Percentiles rank a stretch among this genome's conserved stretches.
Evolutionary conservation across 2,888 invertebrate species (phyloP).

Genomic region (Boloria euphrosyne): DNA sequence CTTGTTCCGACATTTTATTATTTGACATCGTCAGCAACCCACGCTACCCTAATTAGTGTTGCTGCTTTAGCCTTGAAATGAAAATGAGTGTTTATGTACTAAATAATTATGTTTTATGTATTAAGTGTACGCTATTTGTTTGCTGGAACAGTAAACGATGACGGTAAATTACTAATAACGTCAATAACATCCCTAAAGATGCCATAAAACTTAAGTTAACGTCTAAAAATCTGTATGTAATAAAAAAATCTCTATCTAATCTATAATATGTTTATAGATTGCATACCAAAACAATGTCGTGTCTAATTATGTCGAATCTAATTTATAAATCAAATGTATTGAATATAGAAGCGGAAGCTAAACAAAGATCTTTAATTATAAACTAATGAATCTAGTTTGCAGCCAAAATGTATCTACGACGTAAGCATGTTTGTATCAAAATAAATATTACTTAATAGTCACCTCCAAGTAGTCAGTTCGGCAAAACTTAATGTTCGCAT

Average conservation of each 20-base stretch:
- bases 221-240: slow-evolving; percentile 40
- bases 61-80: slow-evolving; percentile 27
- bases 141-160: neutral
- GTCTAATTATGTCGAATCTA: slow-evolving; percentile 50
- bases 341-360: slow-evolving; percentile 58
- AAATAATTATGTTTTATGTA: neutral
- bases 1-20: slow-evolving; percentile 34
- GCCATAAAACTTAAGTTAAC: slow-evolving; percentile 55
- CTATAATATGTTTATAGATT: slow-evolving; percentile 30
- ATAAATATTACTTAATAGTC: slow-evolving; percentile 28
- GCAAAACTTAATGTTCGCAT: neutral
- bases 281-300: slow-evolving; percentile 41
- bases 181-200: slow-evolving; percentile 47
- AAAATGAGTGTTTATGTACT: slow-evolving; percentile 28
- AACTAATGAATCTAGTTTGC: slow-evolving; percentile 49
- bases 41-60: slow-evolving; percentile 35
- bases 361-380: slow-evolving; percentile 65
- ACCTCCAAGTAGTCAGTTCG: neutral
- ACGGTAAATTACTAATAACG: slow-evolving; percentile 20
- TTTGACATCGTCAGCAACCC: slow-evolving; percentile 34
- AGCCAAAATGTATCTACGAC: slow-evolving; percentile 58
- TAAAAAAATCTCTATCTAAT: too few species aligned
- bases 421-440: slow-evolving; percentile 44
- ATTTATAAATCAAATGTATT: slow-evolving; percentile 51
- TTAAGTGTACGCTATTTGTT: neutral